Base-by-base conservation (phyloP, 2,113 vertebrate genomes). In the Solenodon paradoxus region DNA sequence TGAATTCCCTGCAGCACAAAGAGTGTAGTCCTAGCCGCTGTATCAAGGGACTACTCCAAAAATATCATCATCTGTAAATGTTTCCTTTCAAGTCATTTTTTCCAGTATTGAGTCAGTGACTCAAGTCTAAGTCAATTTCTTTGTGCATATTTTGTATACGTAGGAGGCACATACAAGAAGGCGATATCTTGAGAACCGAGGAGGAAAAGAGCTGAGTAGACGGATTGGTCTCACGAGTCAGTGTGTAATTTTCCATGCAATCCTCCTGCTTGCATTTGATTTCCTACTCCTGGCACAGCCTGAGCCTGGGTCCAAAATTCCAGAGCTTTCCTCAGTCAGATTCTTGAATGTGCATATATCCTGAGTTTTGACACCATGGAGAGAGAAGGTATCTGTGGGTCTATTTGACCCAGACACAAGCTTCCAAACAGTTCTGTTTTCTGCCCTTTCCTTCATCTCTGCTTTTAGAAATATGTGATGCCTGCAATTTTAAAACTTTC, bases 41-140 rank as follows among this genome's bases (percentile, higher is more conserved):
- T 81, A 45, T 72, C 51, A 24, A 72, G 24, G 38, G 55, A 30
- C 16, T 80, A 2, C 0, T 35, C 12, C 24, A 9, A 53, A 20
- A 42, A n/a, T n/a, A 8, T 66, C 47, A 26, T 17, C 66, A 5
- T 17, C 12, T 45, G 2, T 57, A 1, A 10, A 49, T 57, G 1
- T 78, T 93, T 55, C 42, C 53, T 88, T 59, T 71, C 35, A 28
- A 28, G 85, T 42, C 9, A 0, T 81, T 92, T 79, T 84, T 40
- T 95, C 49, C 2, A 59, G 28, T 11, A 85, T n/a, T n/a, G n/a
- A 32, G 69, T 92, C 32, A 38, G 17, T 42, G 82, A 86, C 30
- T 61, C 2, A 42, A 15, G n/a, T 16, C 35, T 69, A 35, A 72
- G 32, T 84, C 7, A 4, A 9, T 71, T 69, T 85, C 42, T 77